Base-by-base conservation (phyloP, 2,797 vertebrate species). In the Lerista edwardsae region DNA sequence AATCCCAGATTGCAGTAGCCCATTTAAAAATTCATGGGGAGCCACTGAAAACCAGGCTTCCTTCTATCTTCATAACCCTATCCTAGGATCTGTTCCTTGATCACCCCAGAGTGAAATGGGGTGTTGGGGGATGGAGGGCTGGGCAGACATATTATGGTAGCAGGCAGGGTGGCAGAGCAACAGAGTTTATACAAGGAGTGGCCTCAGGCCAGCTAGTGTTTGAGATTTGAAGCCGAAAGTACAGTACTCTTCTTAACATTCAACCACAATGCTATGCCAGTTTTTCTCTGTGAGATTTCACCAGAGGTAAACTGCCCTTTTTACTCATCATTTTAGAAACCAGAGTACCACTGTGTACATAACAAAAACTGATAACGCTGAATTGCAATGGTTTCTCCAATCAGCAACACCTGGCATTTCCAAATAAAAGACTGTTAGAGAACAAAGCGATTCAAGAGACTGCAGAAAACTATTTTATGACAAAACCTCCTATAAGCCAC, bases 341-440 rank as follows among this genome's bases (percentile, higher is more conserved):
- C 75, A 82, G 74, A 80, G 11, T 4, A 34, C 62, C 44, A 1
- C 81, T 8, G 0, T 1, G 39, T 74, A 72, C 83, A 0, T 0
- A 76, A 44, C 74, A 47, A 4, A 14, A 82, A 51, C 34, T 41
- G 86, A 84, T 74, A 59, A 69, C 47, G 1, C 64, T 73, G 0
- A 1, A 64, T 73, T 27, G 75, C 0, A 65, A 82, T 0, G 0
- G 1, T 59, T 75, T 15, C 15, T 0, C 0, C 29, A 69, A 0
- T 1, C 2, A 0, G 39, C 0, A 12, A 85, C 39, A 87, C 51
- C 0, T 0, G 55, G n/a, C 80, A 59, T 64, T 61, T 86, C 27
- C 0, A 59, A 59, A 90, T 11, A 0, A 27, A 85, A 80, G 0
- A 9, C 84, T 84, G 64, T 72, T 69, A 25, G 12, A 7, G 8